phyloP scores from a whole-genome alignment of 2,888 invertebrate species.

The Tiliacea aurago region DNA sequence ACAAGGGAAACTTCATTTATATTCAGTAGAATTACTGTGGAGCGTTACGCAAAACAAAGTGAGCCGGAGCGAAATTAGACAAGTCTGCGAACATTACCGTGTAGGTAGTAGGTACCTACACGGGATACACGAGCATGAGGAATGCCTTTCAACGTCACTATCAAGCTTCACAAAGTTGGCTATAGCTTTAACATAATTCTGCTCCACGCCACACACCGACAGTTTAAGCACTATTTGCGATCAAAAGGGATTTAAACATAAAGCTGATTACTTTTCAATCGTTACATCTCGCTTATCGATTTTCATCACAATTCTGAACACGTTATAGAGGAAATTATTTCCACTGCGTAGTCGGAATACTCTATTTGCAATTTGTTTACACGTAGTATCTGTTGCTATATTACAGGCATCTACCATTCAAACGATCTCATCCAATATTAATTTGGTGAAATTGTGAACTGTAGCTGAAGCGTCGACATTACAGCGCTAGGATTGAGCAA shows the following conservation, averaged over 20 bases:
- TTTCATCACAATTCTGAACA: constrained; percentile 47
- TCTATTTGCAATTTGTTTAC: constrained; percentile 47
- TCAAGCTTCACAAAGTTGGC: constrained; percentile 64
- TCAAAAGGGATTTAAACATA: constrained; percentile 45
- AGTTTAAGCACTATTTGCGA: constrained; percentile 19
- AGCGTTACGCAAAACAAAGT: constrained; percentile 78
- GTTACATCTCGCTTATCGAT: constrained; percentile 25
- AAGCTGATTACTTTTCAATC: constrained; percentile 50
- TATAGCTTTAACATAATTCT: constrained; percentile 65
- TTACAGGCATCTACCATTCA: constrained; percentile 53
- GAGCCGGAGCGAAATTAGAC: constrained; percentile 74
- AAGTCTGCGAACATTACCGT: constrained; percentile 72
- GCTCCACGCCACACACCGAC: constrained; percentile 60
- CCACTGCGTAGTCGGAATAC: constrained; percentile 29
- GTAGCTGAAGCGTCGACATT: constrained; percentile 51
- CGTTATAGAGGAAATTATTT: constrained; percentile 44
- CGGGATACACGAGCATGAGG: constrained; percentile 53
- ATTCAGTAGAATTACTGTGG: constrained; percentile 83
- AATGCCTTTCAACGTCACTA: constrained; percentile 60
- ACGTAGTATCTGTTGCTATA: constrained; percentile 40
- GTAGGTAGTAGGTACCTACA: constrained; percentile 50
- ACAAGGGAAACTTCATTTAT: constrained; percentile 84
- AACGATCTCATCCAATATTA: constrained; percentile 64
- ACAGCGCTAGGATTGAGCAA: constrained; percentile 46
- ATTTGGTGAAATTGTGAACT: constrained; percentile 60